A percentile compares a stretch with the other conserved stretches of the same genome.
phyloP scores from a whole-genome alignment of 2,113 vertebrate genomes.

The Perca schrenkii region DNA sequence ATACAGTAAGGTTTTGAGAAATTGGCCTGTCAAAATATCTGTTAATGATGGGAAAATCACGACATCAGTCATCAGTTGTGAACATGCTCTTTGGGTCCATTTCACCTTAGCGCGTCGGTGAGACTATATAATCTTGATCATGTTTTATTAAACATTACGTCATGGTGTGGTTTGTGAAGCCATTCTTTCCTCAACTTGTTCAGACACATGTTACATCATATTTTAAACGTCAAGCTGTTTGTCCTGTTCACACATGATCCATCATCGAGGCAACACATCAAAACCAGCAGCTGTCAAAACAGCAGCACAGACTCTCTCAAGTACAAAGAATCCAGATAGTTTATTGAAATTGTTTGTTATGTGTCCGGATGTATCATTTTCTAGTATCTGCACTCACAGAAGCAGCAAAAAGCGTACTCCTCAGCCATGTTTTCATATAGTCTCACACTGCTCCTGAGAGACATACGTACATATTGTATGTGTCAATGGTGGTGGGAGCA shows the following conservation, averaged over 20 bases:
- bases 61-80: conserved; percentile 5
- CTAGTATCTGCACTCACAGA: not conserved
- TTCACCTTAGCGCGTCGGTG: not conserved
- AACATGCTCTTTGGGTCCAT: conserved; percentile 2
- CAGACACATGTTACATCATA: conserved; percentile 31
- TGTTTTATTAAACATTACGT: conserved; percentile 27
- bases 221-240: conserved; percentile 9
- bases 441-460: not conserved
- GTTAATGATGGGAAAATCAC: conserved; percentile 23
- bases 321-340: not conserved
- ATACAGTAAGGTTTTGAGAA: conserved; percentile 8
- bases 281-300: conserved; percentile 34
- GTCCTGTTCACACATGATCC: conserved; percentile 47
- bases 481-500: not conserved
- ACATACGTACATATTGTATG: not conserved
- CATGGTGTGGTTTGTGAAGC: not conserved
- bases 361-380: not conserved
- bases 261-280: conserved; percentile 22
- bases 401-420: not conserved
- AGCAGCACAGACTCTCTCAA: not conserved
- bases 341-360: not conserved
- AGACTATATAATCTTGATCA: not conserved
- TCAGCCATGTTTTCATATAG: not conserved
- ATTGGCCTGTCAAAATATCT: not conserved
- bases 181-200: conserved; percentile 24